These are phyloP conservation scores for Donacobius atricapilla DNA, from an alignment of 2,113 vertebrate species.

Conservation along the genomic window DNA sequence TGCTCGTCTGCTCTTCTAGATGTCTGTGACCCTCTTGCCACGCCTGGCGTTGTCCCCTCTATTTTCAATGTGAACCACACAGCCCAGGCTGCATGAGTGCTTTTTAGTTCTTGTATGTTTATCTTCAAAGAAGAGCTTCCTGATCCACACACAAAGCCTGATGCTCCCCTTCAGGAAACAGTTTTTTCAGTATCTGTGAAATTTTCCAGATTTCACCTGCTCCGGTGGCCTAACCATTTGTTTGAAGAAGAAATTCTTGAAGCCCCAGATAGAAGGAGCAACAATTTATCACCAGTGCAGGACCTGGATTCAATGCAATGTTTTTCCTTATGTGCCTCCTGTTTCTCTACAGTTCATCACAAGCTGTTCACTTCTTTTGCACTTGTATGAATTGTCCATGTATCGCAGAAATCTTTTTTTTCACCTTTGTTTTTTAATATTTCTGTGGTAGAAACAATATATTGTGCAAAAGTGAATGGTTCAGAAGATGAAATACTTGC, in stretches of 20 bases:
- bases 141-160: neutral
- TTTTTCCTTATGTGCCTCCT: neutral
- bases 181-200: neutral
- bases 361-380: neutral
- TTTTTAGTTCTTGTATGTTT: neutral
- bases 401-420: neutral
- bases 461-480: neutral
- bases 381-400: neutral
- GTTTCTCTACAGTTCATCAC: neutral
- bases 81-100: neutral
- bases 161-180: neutral
- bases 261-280: neutral
- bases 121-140: neutral
- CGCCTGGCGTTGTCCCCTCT: neutral
- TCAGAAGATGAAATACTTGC: neutral
- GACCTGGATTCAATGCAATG: neutral
- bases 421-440: neutral
- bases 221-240: neutral
- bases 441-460: neutral
- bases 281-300: neutral
- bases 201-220: neutral
- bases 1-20: neutral
- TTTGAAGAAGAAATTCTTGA: neutral
- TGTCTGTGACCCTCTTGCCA: neutral
- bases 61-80: neutral